phyloP scores from a whole-genome alignment of 2,113 vertebrate genomes.

The Gymnobelideus leadbeateri region DNA sequence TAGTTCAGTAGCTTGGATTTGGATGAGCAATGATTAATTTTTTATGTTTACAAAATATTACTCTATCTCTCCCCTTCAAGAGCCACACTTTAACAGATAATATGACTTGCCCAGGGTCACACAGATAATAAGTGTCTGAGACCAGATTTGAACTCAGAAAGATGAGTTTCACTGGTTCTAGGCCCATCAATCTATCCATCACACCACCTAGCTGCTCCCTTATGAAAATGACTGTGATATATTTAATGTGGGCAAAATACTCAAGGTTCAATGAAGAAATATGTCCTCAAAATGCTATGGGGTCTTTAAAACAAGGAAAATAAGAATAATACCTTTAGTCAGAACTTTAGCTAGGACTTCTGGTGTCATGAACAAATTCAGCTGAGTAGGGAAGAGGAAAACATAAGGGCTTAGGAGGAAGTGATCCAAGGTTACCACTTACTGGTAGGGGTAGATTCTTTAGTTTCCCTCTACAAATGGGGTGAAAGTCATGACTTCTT shows the following conservation, averaged over 20 bases:
- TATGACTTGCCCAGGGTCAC: not conserved
- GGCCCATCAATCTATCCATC: not conserved
- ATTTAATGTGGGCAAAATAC: not conserved
- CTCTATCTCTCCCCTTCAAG: slow-evolving; percentile 8
- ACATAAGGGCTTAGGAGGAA: too few species aligned
- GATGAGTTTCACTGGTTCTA: not conserved
- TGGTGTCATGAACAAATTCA: too few species aligned
- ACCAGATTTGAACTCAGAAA: not conserved
- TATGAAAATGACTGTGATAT: too few species aligned
- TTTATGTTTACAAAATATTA: slow-evolving; percentile 47
- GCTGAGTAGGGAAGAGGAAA: too few species aligned
- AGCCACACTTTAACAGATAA: not conserved
- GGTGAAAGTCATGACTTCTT: too few species aligned
- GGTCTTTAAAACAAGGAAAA: not conserved
- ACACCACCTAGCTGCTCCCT: not conserved
- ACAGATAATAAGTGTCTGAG: not conserved
- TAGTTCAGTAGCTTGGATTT: not conserved
- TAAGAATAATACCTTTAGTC: too few species aligned
- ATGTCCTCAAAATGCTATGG: slow-evolving; percentile 3
- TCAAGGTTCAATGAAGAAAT: not conserved
- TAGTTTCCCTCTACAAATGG: too few species aligned
- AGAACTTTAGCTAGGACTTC: too few species aligned
- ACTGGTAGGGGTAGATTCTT: too few species aligned
- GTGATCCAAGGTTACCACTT: too few species aligned
- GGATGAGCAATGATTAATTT: slow-evolving; percentile 35